Evolutionary conservation across 35 echinoderm and acorn worm species (phyloP).

Genomic region (Ophiothrix spiculata): DNA sequence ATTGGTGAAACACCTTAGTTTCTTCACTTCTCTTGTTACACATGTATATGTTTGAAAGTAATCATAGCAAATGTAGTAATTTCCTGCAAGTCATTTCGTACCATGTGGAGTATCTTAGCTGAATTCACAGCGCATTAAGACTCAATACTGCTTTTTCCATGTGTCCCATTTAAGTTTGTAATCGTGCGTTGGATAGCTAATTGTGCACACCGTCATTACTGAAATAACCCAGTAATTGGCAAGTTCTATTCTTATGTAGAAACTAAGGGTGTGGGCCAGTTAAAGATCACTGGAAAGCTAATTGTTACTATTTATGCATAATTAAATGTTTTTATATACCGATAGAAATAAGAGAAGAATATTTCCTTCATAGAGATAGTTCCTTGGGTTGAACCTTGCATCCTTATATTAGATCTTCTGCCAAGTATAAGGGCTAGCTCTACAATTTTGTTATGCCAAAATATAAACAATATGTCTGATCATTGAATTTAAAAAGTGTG

Average conservation of each 20-base stretch:
- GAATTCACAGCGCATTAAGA: background rate
- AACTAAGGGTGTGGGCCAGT: background rate
- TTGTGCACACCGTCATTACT: background rate
- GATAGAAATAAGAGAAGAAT: too few relatives aligned
- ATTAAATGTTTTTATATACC: background rate
- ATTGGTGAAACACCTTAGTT: background rate
- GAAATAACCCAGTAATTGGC: background rate
- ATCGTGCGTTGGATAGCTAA: background rate
- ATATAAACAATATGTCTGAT: too few relatives aligned
- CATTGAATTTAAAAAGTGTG: too few relatives aligned
- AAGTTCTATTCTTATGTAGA: background rate
- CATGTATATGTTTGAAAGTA: background rate
- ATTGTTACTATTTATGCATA: background rate
- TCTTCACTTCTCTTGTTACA: background rate
- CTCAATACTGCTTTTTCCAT: background rate
- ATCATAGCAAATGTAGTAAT: background rate
- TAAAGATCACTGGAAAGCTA: background rate
- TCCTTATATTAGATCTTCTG: too few relatives aligned
- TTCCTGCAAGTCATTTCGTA: slow-evolving; percentile 9
- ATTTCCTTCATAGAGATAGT: too few relatives aligned
- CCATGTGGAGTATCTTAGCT: background rate
- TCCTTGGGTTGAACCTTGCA: too few relatives aligned
- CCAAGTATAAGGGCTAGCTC: too few relatives aligned
- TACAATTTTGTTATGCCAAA: too few relatives aligned
- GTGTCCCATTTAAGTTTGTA: background rate